Evolutionary conservation across 2,113 vertebrate genomes (phyloP).

Genomic region (Poeciliopsis retropinna): DNA sequence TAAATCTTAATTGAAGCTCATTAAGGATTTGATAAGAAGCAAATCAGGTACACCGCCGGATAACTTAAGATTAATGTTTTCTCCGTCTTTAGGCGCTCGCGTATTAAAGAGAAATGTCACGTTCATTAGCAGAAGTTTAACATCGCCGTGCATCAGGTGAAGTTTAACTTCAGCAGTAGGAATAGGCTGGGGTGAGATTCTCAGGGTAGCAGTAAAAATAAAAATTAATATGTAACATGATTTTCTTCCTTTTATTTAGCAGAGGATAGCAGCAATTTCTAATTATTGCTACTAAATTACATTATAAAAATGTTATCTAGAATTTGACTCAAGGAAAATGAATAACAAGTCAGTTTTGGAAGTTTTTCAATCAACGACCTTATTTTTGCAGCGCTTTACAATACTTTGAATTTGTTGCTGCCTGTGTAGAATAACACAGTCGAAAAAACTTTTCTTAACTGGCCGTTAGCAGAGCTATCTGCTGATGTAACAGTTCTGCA

Average conservation of each 20-base stretch:
- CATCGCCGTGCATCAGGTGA: not conserved
- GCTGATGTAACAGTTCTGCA: no score
- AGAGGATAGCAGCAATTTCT: not conserved
- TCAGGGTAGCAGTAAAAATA: not conserved
- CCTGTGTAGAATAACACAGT: no score
- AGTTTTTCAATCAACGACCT: not conserved
- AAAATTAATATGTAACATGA: not conserved
- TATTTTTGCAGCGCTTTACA: not conserved
- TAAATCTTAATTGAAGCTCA: conserved; percentile 86
- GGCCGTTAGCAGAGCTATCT: no score
- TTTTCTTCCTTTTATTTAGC: not conserved
- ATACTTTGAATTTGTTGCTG: no score
- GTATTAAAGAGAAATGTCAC: conserved; percentile 39
- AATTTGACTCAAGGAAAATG: not conserved
- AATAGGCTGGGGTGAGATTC: not conserved
- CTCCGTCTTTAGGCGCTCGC: conserved; percentile 29
- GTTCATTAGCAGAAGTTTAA: conserved; percentile 8
- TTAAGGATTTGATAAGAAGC: conserved; percentile 84
- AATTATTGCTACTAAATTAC: not conserved
- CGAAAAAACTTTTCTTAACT: no score
- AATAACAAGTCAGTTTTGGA: not conserved
- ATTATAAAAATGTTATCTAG: not conserved
- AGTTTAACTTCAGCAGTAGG: not conserved
- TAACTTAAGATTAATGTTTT: conserved; percentile 78
- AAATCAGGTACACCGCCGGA: conserved; percentile 80